phyloP scores from a whole-genome alignment of 2,113 vertebrate species.

The Tenrec ecaudatus region DNA sequence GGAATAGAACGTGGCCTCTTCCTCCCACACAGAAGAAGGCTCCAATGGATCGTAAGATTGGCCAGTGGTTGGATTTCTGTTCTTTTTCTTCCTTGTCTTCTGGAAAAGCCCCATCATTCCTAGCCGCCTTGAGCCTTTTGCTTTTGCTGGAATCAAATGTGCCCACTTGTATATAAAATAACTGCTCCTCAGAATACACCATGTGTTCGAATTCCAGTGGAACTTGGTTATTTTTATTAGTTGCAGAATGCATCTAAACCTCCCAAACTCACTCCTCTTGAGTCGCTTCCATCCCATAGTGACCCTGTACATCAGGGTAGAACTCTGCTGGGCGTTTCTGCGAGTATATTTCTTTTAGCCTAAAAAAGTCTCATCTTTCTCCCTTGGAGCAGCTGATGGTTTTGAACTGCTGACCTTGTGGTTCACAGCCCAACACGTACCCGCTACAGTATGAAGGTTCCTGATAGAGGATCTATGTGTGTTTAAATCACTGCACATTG shows the following conservation, averaged over 20 bases:
- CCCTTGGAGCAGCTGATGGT: too few relatives aligned
- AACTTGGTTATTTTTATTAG: not conserved
- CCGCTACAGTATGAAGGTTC: not conserved
- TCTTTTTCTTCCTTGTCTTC: not conserved
- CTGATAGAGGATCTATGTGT: too few relatives aligned
- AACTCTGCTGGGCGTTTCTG: too few relatives aligned
- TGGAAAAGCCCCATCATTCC: too few relatives aligned
- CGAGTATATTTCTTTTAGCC: too few relatives aligned
- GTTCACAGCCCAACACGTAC: not conserved
- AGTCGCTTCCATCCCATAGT: too few relatives aligned
- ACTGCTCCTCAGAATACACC: not conserved
- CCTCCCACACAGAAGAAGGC: not conserved
- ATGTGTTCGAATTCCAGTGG: not conserved
- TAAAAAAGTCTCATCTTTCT: too few relatives aligned
- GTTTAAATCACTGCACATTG: too few relatives aligned
- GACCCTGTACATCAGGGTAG: too few relatives aligned
- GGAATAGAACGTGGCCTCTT: too few relatives aligned
- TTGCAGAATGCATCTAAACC: rapidly evolving
- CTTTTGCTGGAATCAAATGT: not conserved
- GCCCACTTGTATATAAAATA: not conserved
- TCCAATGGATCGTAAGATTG: not conserved
- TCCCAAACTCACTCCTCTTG: too few relatives aligned
- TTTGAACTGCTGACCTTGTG: too few relatives aligned
- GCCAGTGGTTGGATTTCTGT: not conserved
- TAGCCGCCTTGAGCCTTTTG: not conserved